Percentiles rank a stretch among this genome's conserved stretches.
Conservation (phyloP, 2,113 vertebrate genomes). For the Thalassarche chlororhynchos region DNA sequence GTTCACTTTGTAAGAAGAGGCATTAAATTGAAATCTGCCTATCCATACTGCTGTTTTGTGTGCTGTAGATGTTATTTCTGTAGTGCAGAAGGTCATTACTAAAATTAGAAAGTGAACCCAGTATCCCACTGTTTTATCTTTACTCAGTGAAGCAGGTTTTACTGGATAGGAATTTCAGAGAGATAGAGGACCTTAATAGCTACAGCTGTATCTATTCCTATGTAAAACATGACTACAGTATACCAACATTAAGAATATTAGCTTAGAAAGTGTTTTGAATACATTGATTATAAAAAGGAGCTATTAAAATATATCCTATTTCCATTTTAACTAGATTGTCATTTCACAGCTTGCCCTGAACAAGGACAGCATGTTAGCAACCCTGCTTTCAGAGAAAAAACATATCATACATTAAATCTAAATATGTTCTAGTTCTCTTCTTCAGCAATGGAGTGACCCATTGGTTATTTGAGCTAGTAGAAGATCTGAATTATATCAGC, state of each 20-base stretch:
- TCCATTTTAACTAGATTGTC: background rate
- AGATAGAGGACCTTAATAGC: background rate
- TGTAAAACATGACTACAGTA: background rate
- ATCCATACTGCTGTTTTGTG: background rate
- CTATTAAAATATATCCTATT: background rate
- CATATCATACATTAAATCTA: background rate
- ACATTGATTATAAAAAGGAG: background rate
- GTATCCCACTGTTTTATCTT: background rate
- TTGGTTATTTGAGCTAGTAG: background rate
- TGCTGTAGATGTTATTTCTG: background rate
- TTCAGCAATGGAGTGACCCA: background rate
- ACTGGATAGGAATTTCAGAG: background rate
- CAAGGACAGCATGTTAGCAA: background rate
- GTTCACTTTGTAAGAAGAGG: background rate
- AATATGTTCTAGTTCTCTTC: background rate
- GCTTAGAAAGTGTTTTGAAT: background rate
- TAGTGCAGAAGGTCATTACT: background rate
- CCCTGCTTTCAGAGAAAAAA: background rate
- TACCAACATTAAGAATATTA: background rate
- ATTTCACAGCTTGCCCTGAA: background rate
- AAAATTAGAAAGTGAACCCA: background rate
- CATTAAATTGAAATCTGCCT: background rate
- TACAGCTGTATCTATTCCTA: background rate
- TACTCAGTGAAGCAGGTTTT: background rate
- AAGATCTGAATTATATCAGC: background rate